These are phyloP conservation scores for Crotophaga sulcirostris DNA, from an alignment of 2,113 vertebrate species.

Conservation along the genomic window DNA sequence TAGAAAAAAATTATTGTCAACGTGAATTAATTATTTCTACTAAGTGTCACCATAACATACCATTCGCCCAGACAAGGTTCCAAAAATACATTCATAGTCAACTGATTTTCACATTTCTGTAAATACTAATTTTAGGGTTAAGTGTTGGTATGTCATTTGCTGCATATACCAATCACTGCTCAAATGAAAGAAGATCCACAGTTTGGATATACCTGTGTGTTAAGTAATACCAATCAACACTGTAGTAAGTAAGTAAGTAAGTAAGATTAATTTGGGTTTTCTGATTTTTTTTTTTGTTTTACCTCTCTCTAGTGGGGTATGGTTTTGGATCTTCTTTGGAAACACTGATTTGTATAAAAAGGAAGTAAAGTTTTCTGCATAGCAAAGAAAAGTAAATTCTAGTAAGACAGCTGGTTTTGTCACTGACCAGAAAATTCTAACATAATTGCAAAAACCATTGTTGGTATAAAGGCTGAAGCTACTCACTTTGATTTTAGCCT, in stretches of 20 bases:
- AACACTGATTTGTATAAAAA: not conserved
- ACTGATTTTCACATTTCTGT: not conserved
- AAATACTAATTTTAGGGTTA: not conserved
- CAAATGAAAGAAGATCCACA: not conserved
- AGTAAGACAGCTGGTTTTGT: not conserved
- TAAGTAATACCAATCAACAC: not conserved
- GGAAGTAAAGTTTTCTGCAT: not conserved
- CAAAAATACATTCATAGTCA: not conserved
- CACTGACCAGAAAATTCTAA: not conserved
- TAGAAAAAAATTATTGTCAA: not conserved
- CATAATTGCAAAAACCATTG: not conserved
- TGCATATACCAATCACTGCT: not conserved
- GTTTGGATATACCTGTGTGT: not conserved
- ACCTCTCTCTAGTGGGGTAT: not conserved
- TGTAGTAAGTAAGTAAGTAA: not conserved
- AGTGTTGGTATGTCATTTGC: not conserved
- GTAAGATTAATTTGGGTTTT: not conserved
- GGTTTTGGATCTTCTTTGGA: not conserved
- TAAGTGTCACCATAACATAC: not conserved
- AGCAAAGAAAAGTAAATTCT: not conserved
- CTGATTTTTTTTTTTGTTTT: not conserved
- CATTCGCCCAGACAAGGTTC: not conserved
- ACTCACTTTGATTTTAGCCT: not conserved
- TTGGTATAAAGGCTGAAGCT: not conserved
- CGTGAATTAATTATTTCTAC: not conserved